Evolutionary conservation across 2,797 vertebrate species (phyloP), one percentile per base, ranked within the genome.

Genomic region (Bucorvus abyssinicus): DNA sequence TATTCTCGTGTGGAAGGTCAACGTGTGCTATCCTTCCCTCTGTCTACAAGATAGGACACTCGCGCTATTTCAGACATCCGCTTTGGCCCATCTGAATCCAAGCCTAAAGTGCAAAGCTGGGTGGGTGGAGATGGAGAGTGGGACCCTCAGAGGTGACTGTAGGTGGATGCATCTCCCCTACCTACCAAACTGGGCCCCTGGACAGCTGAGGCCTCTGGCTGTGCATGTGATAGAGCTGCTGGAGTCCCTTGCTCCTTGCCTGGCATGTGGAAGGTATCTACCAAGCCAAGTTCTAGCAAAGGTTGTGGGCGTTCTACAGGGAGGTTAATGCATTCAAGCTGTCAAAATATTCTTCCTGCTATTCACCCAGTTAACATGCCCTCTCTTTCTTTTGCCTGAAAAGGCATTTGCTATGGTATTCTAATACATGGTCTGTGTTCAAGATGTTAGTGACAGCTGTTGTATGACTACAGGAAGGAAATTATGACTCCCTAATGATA

Each of bases 401-500:
- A 96, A 94, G 95, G 87, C 90, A 95, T 97, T 97, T 97, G 97
- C 97, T 80, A 69, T 87, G 97, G 97, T 97, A 59, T 94, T 97
- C 97, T 92, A 82, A 83, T 94, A 74, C 64, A 63, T 95, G 97
- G 96, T 78, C 97, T 97, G 97, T 94, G 95, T 93, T 97, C 94
- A 94, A 87, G 96, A 95, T 75, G 93, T 95, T 81, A 90, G 89
- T 98, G 98, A 98, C 97, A 98, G 97, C 97, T 95, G 96, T 96
- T 97, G 97, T 97, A 34, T 97, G 96, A 97, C 97, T 97, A 95
- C 94, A 83, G 97, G 93, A 96, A 96, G 94, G 94, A 87, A 96
- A 95, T 97, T 84, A 97, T 98, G 97, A 97, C 98, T 97, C 97
- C 96, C 97, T 98, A 98, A 98, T 98, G 97, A 98, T 97, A 97